Percentiles rank a stretch among this genome's conserved stretches.
Conservation (phyloP, 2,797 vertebrate genomes). For the Enteromius mattozi region DNA sequence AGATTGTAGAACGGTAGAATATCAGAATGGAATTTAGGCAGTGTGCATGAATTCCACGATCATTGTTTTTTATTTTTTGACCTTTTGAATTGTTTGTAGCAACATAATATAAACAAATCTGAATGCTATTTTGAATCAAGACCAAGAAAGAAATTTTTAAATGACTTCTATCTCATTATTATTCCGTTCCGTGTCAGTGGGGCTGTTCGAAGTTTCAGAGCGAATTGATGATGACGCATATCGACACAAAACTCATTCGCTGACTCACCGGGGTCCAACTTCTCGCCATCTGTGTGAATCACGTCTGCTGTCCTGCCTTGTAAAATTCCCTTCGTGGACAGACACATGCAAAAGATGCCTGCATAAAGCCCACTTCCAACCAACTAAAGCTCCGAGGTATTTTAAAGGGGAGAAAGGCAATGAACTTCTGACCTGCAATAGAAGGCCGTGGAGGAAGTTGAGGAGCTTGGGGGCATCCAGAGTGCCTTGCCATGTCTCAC, state of each 20-base stretch:
- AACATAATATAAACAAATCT: background rate
- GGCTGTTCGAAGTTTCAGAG: conserved; percentile 38
- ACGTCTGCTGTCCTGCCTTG: conserved; percentile 68
- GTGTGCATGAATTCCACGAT: background rate
- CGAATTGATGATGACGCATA: conserved; percentile 53
- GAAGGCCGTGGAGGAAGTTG: conserved; percentile 75
- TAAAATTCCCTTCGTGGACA: conserved; percentile 26
- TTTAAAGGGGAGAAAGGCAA: conserved; percentile 69
- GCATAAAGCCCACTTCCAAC: conserved; percentile 25
- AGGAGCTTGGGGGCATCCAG: conserved; percentile 78
- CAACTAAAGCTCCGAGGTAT: conserved; percentile 19
- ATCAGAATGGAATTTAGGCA: background rate
- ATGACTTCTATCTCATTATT: conserved; percentile 31
- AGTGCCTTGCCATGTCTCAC: conserved; percentile 77
- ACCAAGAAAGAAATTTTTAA: background rate
- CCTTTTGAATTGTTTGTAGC: background rate
- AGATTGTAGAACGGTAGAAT: background rate
- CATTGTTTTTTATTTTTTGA: background rate
- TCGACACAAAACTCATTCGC: conserved; percentile 74
- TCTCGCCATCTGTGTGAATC: conserved; percentile 77
- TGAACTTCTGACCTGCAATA: conserved; percentile 85
- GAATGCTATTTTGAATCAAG: background rate
- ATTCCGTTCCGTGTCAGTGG: background rate
- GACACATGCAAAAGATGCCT: conserved; percentile 38
- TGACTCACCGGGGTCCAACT: conserved; percentile 79